These are phyloP conservation scores for Diadema setosum DNA, from an alignment of 35 echinoderm and acorn worm species.

Conservation along the genomic window DNA sequence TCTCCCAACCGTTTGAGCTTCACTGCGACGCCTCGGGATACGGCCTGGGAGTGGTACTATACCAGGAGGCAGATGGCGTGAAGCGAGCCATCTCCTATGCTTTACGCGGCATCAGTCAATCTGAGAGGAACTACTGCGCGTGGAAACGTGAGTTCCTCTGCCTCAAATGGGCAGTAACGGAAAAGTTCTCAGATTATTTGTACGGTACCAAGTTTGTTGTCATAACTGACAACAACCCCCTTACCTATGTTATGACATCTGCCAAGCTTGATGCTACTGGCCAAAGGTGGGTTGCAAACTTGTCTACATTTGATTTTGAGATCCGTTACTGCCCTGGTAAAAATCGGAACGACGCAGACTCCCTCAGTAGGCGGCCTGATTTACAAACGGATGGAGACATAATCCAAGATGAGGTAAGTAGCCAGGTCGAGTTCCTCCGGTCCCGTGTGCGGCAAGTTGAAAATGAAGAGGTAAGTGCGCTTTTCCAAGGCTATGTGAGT, in stretches of 20 bases:
- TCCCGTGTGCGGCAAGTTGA: background rate
- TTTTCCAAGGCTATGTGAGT: background rate
- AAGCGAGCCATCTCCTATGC: slow-evolving; percentile 44
- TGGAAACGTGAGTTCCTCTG: slow-evolving; percentile 54
- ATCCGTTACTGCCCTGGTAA: background rate
- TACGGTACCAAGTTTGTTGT: slow-evolving; percentile 51
- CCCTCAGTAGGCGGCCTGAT: background rate
- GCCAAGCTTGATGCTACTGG: slow-evolving; percentile 48
- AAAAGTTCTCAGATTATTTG: slow-evolving; percentile 34
- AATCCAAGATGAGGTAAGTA: background rate
- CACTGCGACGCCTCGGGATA: background rate
- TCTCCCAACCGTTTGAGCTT: background rate
- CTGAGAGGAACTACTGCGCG: slow-evolving; percentile 28
- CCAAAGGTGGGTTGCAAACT: slow-evolving; percentile 27
- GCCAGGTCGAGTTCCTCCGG: background rate
- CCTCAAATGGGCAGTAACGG: slow-evolving; percentile 26
- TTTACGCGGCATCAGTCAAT: slow-evolving; percentile 17
- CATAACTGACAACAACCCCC: slow-evolving; percentile 68
- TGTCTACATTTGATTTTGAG: background rate
- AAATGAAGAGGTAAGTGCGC: background rate
- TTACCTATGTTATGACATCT: slow-evolving; percentile 49
- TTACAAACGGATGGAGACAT: background rate
- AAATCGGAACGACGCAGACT: background rate
- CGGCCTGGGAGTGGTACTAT: slow-evolving; percentile 55
- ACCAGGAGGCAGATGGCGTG: slow-evolving; percentile 51